Evolutionary conservation across 2,797 vertebrate genomes (phyloP).

Genomic region (Pseudochirops corinnae): DNA sequence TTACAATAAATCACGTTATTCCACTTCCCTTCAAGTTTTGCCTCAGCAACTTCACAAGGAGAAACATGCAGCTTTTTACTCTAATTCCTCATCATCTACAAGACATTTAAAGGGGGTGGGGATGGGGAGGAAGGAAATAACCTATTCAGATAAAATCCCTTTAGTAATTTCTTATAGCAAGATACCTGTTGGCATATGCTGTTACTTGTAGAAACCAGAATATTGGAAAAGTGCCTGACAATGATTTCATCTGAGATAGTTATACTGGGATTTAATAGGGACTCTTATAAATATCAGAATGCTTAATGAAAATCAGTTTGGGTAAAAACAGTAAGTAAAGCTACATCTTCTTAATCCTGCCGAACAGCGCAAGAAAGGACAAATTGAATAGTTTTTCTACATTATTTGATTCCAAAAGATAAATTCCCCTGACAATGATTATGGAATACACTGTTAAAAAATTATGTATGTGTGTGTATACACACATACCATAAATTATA

Average conservation of each 20-base stretch:
- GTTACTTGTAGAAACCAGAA: not conserved
- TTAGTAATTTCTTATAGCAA: constrained; percentile 23
- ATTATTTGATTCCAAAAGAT: not conserved
- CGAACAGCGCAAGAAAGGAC: not conserved
- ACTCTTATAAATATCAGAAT: constrained; percentile 5
- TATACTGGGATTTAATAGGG: constrained; percentile 1
- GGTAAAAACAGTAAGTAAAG: constrained; percentile 25
- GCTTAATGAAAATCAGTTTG: constrained; percentile 22
- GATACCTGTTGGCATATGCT: not conserved
- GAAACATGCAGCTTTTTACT: not conserved
- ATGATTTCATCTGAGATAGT: not conserved
- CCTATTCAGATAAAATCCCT: not conserved
- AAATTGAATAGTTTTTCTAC: not conserved
- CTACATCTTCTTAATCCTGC: constrained; percentile 6
- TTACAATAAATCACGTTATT: constrained; percentile 8
- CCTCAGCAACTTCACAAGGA: not conserved
- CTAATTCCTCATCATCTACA: not conserved
- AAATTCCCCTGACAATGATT: constrained; percentile 42
- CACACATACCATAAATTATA: too few species aligned
- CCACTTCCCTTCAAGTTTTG: constrained; percentile 23
- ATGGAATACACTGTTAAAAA: not conserved
- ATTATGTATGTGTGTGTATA: too few species aligned
- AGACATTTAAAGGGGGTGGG: constrained; percentile 1
- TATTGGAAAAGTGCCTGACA: constrained; percentile 5
- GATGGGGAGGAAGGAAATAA: not conserved